Evolutionary conservation across 2,113 vertebrate species (phyloP).

Genomic region (Riparia riparia): DNA sequence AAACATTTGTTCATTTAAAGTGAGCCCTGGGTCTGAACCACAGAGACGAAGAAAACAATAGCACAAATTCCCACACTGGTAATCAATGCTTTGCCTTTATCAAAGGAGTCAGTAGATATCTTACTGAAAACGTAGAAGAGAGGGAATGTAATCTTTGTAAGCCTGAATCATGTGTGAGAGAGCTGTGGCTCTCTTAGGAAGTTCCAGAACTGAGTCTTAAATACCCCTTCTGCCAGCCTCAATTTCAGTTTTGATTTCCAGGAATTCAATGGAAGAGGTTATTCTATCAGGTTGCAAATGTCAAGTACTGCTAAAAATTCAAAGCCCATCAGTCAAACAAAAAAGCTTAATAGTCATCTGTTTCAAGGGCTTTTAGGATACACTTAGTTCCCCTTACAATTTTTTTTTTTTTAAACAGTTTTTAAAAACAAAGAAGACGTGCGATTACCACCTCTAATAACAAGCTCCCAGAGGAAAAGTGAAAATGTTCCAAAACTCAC

Average conservation of each 20-base stretch:
- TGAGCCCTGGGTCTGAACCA: background rate
- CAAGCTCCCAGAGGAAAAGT: background rate
- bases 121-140: background rate
- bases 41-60: background rate
- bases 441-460: background rate
- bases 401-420: background rate
- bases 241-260: constrained; percentile 5
- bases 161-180: background rate
- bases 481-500: background rate
- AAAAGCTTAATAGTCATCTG: background rate
- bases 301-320: background rate
- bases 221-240: background rate
- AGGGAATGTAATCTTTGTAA: background rate
- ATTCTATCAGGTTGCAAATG: background rate
- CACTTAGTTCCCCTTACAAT: background rate
- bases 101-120: background rate
- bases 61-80: background rate
- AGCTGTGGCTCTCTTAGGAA: background rate
- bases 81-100: background rate
- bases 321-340: background rate
- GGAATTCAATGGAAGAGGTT: background rate
- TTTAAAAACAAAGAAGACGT: background rate
- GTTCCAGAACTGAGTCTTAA: background rate
- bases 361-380: constrained; percentile 3
- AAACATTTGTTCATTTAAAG: background rate